phyloP scores from a whole-genome alignment of 2,797 vertebrate species.

The Darevskia nairensis region DNA sequence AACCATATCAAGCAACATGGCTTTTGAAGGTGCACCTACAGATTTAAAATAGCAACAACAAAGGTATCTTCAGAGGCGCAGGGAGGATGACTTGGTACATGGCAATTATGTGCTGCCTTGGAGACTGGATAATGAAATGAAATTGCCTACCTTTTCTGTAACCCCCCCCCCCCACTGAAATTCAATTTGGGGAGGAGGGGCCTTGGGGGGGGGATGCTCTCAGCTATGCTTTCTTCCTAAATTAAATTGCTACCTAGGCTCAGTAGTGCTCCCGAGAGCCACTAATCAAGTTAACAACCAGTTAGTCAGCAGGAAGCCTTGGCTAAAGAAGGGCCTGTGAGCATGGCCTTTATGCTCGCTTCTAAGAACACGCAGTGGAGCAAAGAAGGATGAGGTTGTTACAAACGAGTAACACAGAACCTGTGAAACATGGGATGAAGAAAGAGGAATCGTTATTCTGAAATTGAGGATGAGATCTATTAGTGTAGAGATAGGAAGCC shows the following conservation, averaged over 20 bases:
- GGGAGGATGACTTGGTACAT: constrained; percentile 20
- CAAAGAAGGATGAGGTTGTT: not conserved
- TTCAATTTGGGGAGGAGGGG: constrained; percentile 50
- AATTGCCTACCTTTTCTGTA: not conserved
- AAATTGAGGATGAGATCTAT: not conserved
- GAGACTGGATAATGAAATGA: constrained; percentile 58
- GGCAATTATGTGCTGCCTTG: constrained; percentile 43
- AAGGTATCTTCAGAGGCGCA: constrained; percentile 33
- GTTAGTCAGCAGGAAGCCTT: constrained; percentile 25
- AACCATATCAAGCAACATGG: constrained; percentile 19
- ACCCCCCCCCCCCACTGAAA: constrained; percentile 24
- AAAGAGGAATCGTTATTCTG: not conserved
- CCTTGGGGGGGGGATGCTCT: constrained; percentile 19
- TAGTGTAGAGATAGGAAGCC: no score
- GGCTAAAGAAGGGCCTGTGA: not conserved
- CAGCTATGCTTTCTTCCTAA: constrained; percentile 54
- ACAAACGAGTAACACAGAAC: no score
- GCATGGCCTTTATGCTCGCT: not conserved
- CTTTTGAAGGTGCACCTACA: constrained; percentile 30
- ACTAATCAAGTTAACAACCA: constrained; percentile 67
- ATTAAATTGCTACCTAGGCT: constrained; percentile 65
- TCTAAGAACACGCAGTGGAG: not conserved
- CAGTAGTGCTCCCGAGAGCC: constrained; percentile 43
- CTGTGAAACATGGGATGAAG: no score
- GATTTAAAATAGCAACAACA: not conserved